Evolutionary conservation across 2,797 vertebrate genomes (phyloP).

Genomic region (Crocidura indochinensis): DNA sequence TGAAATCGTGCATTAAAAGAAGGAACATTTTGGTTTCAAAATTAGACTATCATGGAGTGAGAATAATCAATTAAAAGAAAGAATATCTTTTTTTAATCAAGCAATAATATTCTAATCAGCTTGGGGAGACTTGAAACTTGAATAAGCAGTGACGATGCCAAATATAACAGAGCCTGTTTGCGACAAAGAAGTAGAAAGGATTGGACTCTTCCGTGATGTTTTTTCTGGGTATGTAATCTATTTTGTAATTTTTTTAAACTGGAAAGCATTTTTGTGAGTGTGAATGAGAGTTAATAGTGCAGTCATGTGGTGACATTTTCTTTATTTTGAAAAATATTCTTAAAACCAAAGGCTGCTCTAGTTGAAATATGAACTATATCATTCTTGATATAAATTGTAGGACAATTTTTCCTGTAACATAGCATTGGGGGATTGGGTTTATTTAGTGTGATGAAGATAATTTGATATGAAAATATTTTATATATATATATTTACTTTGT

Average conservation of each 20-base stretch:
- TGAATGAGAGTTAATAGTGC: constrained; percentile 66
- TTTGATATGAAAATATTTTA: constrained; percentile 92
- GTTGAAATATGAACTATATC: constrained; percentile 86
- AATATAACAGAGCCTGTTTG: constrained; percentile 77
- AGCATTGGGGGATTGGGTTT: constrained; percentile 87
- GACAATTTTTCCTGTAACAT: constrained; percentile 89
- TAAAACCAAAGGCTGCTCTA: constrained; percentile 87
- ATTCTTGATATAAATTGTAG: constrained; percentile 86
- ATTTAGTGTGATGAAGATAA: constrained; percentile 90
- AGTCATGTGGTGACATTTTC: constrained; percentile 82
- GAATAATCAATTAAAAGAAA: constrained; percentile 82
- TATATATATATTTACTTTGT: constrained; percentile 91
- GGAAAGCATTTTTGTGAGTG: constrained; percentile 77
- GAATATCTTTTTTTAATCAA: constrained; percentile 84
- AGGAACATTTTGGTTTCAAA: constrained; percentile 83
- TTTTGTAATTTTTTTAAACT: constrained; percentile 84
- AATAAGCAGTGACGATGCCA: constrained; percentile 86
- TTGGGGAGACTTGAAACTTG: constrained; percentile 87
- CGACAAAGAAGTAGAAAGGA: constrained; percentile 84
- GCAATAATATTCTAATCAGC: constrained; percentile 85
- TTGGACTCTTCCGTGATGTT: constrained; percentile 70
- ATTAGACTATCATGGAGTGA: constrained; percentile 84
- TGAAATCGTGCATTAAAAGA: constrained; percentile 86
- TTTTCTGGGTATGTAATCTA: constrained; percentile 85
- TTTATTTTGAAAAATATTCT: constrained; percentile 84